A percentile compares a stretch with the other conserved stretches of the same genome.
These are phyloP conservation scores for Sussaba pulchella DNA, from an alignment of 2,888 invertebrate genomes.

Conservation along the genomic window DNA sequence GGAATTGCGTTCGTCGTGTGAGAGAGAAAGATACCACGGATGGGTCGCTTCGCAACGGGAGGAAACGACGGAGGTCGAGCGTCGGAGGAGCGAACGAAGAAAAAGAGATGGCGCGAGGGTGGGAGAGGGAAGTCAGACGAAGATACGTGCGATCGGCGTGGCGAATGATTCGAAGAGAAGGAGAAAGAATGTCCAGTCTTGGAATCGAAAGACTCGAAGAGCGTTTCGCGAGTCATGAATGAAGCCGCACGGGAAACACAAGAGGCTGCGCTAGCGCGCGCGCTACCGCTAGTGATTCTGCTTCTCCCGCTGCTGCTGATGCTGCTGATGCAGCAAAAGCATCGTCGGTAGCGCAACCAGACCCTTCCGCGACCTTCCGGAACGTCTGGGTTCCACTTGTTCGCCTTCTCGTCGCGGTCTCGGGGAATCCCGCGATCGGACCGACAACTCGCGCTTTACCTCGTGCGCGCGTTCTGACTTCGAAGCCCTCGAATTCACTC, in stretches of 20 bases:
- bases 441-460: slow-evolving; percentile 43
- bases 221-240: slow-evolving; percentile 70
- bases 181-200: slow-evolving; percentile 51
- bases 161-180: slow-evolving; percentile 81
- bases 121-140: slow-evolving; percentile 70
- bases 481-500: too few relatives aligned
- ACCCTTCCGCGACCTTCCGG: slow-evolving; percentile 76
- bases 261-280: too few relatives aligned
- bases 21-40: slow-evolving; percentile 36
- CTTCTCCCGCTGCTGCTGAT: too few relatives aligned
- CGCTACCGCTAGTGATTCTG: too few relatives aligned
- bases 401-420: slow-evolving; percentile 57
- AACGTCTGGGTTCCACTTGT: slow-evolving; percentile 74
- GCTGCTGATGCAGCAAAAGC: slow-evolving; percentile 49
- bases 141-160: slow-evolving; percentile 83
- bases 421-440: slow-evolving; percentile 54
- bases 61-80: too few relatives aligned
- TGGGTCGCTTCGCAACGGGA: too few relatives aligned
- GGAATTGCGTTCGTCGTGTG: too few relatives aligned
- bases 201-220: slow-evolving; percentile 62
- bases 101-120: slow-evolving; percentile 58
- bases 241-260: slow-evolving; percentile 68
- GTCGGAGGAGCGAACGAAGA: slow-evolving; percentile 56
- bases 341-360: slow-evolving; percentile 44
- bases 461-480: too few relatives aligned